phyloP scores from a whole-genome alignment of 2,888 invertebrate genomes.

The Neoitamus cyanurus region DNA sequence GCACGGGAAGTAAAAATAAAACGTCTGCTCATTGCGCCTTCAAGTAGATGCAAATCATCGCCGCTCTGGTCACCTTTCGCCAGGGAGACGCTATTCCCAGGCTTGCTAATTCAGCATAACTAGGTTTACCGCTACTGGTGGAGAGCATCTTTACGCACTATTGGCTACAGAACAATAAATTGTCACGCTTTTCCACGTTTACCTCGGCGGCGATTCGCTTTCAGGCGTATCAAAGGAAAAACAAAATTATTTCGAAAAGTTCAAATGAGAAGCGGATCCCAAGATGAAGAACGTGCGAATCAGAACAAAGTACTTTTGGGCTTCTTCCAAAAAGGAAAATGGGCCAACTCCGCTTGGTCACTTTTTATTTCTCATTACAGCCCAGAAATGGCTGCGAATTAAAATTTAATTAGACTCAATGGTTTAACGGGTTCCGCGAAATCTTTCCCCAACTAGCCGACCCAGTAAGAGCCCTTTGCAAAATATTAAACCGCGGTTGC shows the following conservation, averaged over 20 bases:
- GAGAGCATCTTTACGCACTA: not conserved
- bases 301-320: not conserved
- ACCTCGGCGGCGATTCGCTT: not conserved
- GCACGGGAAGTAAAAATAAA: not conserved
- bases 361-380: not conserved
- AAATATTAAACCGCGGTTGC: not conserved
- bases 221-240: not conserved
- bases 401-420: not conserved
- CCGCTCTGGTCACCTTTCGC: not conserved
- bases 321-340: not conserved
- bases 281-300: constrained; percentile 4
- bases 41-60: not conserved
- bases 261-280: not conserved
- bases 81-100: not conserved
- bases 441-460: not conserved
- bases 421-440: not conserved
- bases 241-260: not conserved
- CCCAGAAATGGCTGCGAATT: not conserved
- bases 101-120: not conserved
- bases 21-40: not conserved
- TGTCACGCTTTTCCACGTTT: not conserved
- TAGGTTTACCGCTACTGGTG: not conserved
- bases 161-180: not conserved
- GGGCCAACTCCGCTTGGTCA: not conserved
- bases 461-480: not conserved